phyloP scores from a whole-genome alignment of 2,113 vertebrate species.

The Anarrhichthys ocellatus region DNA sequence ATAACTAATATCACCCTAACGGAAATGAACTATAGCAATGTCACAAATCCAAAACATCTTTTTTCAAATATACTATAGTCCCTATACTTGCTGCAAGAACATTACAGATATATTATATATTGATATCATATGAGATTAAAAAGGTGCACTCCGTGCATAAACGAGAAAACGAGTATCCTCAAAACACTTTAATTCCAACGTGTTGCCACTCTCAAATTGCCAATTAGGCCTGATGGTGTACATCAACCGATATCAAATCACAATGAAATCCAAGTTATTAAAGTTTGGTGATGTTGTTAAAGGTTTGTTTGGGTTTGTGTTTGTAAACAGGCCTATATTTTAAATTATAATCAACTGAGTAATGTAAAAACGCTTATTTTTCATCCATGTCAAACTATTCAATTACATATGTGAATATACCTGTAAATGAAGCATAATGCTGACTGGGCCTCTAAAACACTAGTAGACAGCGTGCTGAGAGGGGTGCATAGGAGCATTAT shows the following conservation, averaged over 20 bases:
- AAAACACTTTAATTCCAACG: slow-evolving; percentile 38
- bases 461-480: slow-evolving; percentile 32
- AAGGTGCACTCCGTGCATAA: slow-evolving; percentile 35
- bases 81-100: slow-evolving; percentile 79
- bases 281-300: slow-evolving; percentile 58
- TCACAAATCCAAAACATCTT: slow-evolving; percentile 41
- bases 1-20: slow-evolving; percentile 70
- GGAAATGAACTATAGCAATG: slow-evolving; percentile 66
- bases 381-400: slow-evolving; percentile 55
- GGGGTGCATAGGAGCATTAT: slow-evolving; percentile 29
- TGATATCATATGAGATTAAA: slow-evolving; percentile 47
- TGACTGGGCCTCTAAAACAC: slow-evolving; percentile 49
- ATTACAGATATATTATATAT: slow-evolving; percentile 55
- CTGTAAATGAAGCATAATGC: slow-evolving; percentile 59
- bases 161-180: slow-evolving; percentile 3
- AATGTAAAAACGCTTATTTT: slow-evolving; percentile 58
- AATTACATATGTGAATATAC: slow-evolving; percentile 60
- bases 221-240: slow-evolving; percentile 8
- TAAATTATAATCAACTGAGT: slow-evolving; percentile 62
- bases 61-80: slow-evolving; percentile 47
- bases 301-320: slow-evolving; percentile 67
- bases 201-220: slow-evolving; percentile 36
- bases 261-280: slow-evolving; percentile 41
- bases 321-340: slow-evolving; percentile 69
- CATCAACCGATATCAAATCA: slow-evolving; percentile 16